A percentile compares a stretch with the other conserved stretches of the same genome.
phyloP scores from a whole-genome alignment of 2,797 vertebrate genomes.

The Leptatherina wallacei region DNA sequence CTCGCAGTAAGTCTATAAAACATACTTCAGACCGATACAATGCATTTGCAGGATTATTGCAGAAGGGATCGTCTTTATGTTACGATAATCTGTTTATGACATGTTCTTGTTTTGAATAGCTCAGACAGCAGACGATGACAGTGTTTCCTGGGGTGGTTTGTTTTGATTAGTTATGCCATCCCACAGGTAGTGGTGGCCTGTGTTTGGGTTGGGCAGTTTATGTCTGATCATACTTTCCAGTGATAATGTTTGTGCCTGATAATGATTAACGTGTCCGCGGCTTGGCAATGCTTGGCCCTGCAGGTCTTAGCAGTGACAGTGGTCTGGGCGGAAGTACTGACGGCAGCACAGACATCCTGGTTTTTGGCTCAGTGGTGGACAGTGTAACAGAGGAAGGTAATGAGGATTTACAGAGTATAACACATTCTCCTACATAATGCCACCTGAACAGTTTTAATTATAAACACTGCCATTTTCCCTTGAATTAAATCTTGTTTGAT shows the following conservation, averaged over 20 bases:
- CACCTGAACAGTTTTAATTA: not conserved
- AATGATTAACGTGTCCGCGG: constrained; percentile 81
- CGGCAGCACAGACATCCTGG: constrained; percentile 93
- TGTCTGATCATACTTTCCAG: not conserved
- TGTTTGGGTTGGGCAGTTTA: not conserved
- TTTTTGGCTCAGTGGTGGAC: constrained; percentile 93
- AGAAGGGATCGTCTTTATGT: not conserved
- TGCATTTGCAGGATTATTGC: not conserved
- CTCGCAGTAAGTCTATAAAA: constrained; percentile 90
- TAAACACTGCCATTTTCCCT: not conserved
- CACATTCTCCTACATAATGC: not conserved
- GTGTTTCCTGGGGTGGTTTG: not conserved
- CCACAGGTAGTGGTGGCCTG: not conserved
- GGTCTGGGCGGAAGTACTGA: constrained; percentile 96
- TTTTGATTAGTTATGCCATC: not conserved
- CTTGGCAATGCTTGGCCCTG: constrained; percentile 85
- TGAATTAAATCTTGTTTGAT: not conserved
- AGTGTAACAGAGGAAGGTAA: constrained; percentile 94
- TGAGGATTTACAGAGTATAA: not conserved
- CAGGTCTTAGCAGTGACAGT: constrained; percentile 98
- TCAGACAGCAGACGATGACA: not conserved
- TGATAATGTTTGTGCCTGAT: constrained; percentile 10
- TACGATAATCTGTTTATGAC: not conserved
- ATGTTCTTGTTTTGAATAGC: not conserved
- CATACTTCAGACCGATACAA: not conserved